A percentile compares a stretch with the other conserved stretches of the same genome.
Conservation (phyloP, 2,113 vertebrate species). For the Mesoclemmys tuberculata region DNA sequence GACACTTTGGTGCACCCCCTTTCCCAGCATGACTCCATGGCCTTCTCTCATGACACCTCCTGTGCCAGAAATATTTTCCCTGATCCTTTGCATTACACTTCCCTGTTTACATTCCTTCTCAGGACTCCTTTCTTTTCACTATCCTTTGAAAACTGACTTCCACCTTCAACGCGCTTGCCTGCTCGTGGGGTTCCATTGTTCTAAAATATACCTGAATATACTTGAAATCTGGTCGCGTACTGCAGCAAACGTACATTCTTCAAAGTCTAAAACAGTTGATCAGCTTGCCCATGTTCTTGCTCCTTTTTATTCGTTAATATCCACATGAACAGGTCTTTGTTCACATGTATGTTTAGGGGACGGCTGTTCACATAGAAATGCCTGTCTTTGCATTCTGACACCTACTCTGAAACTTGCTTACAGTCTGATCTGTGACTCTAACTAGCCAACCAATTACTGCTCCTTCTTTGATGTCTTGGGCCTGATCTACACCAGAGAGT, state of each 20-base stretch:
- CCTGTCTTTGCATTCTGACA: too few species aligned
- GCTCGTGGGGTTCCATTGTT: neutral
- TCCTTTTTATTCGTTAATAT: neutral
- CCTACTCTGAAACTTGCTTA: neutral
- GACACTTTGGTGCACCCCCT: too few species aligned
- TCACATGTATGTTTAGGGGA: neutral
- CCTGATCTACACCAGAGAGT: too few species aligned
- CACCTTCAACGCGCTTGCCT: neutral
- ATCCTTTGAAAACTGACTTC: neutral
- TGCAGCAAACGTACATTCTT: neutral
- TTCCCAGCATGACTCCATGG: too few species aligned
- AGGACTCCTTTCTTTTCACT: neutral
- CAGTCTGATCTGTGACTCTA: neutral
- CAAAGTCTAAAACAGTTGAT: neutral
- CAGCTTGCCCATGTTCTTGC: too few species aligned
- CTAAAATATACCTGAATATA: neutral
- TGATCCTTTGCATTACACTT: too few species aligned
- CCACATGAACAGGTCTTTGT: neutral
- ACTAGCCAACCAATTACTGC: neutral
- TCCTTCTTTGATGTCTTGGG: neutral
- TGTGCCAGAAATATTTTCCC: too few species aligned
- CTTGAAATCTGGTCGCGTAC: neutral
- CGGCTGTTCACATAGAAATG: neutral
- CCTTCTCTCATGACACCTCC: too few species aligned
- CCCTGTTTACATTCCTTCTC: neutral